Evolutionary conservation across 1,140 invertebrate species (phyloP), one percentile per base, ranked within the genome.

Genomic region (Palaemon carinicauda): DNA sequence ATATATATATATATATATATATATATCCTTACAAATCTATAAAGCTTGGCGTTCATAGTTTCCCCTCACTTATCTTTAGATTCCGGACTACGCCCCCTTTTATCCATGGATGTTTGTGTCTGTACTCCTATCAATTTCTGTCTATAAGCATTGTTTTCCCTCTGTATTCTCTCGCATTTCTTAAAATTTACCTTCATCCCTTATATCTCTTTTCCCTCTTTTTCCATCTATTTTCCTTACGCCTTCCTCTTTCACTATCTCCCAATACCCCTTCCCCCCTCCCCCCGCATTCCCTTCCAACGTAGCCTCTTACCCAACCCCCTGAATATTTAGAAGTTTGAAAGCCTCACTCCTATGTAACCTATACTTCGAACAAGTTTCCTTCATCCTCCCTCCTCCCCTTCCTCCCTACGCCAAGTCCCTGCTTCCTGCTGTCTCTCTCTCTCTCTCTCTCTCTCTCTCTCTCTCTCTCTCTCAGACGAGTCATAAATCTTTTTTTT

Each of bases 401-500:
- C 41, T 12, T 41, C n/a, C n/a, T n/a, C n/a, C n/a, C 33, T 33
- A 29, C 69, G 21, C 69, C 33, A 27, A 15, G 24, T 71, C 69
- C 31, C 65, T 71, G 27, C 33, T 7, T 73, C 31, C 65, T 71
- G 27, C 33, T 7, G 21, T 33, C 33, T 33, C 1, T 73, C 69
- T 73, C 21, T 73, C 69, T 73, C 69, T 73, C 69, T 73, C 69
- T 73, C 69, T 73, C 69, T 73, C 69, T 73, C 69, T 73, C 69
- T 73, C 69, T 73, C 69, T 73, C 69, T 73, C 69, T 73, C 24
- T 73, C 69, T 9, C 7, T 5, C 41, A 41, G 41, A 41, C 41
- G 12, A 41, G 41, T 4, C 9, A 41, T 41, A 9, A 7, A 41
- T 41, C 41, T 41, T 41, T 9, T 9, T 41, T 9, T 9, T 41